phyloP scores from a whole-genome alignment of 1,140 invertebrate species.

The Drosophila ananassae region DNA sequence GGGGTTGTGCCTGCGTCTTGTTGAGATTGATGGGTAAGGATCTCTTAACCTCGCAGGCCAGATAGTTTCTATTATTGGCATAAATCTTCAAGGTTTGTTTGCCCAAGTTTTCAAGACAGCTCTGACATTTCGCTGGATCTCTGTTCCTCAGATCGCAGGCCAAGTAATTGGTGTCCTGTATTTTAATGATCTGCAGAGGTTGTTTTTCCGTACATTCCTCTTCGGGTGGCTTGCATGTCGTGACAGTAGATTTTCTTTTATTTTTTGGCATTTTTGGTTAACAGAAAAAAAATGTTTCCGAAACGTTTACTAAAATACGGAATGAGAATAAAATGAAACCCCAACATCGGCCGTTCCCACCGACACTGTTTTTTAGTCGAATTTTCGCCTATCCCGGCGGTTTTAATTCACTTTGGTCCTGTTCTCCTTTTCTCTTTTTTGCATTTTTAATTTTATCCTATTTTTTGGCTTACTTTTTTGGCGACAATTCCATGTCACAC shows the following conservation, averaged over 20 bases:
- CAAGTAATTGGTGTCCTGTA: constrained; percentile 4
- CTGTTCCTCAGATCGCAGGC: constrained; percentile 8
- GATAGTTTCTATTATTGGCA: constrained; percentile 9
- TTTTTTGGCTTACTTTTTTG: constrained; percentile 31
- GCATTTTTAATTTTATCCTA: constrained; percentile 35
- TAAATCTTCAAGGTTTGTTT: constrained; percentile 1
- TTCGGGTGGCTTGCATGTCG: neutral
- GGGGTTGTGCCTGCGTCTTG: neutral
- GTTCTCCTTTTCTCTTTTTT: neutral
- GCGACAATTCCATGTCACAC: constrained; percentile 74
- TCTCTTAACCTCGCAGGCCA: constrained; percentile 11
- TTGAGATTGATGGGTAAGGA: neutral
- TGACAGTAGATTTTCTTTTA: constrained; percentile 5
- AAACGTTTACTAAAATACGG: neutral
- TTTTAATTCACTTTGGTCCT: neutral
- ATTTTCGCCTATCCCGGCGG: neutral
- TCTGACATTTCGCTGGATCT: constrained; percentile 2
- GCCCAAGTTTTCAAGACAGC: constrained; percentile 1
- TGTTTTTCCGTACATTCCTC: neutral
- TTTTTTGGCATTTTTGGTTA: constrained; percentile 10
- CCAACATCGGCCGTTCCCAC: neutral
- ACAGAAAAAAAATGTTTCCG: neutral
- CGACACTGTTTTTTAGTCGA: neutral
- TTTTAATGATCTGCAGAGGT: neutral
- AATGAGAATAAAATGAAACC: constrained; percentile 1